These are phyloP conservation scores for Palythoa heliodiscus DNA, from an alignment of 92 coral and sea anemone species.

Conservation along the genomic window DNA sequence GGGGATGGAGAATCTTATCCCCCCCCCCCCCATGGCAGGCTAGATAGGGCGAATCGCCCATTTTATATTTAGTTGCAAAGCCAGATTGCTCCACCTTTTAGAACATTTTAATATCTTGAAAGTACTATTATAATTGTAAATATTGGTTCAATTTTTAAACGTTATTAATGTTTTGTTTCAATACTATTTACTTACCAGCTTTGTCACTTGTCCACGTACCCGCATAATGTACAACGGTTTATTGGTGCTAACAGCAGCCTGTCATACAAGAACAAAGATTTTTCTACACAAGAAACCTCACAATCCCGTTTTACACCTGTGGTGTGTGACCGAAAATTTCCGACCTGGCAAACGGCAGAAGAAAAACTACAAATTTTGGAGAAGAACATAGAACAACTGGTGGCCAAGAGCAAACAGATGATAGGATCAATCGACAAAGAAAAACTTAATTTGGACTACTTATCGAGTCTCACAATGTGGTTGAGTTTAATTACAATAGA, in stretches of 20 bases:
- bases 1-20: no score
- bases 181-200: background rate
- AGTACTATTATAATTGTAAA: background rate
- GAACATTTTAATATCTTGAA: no score
- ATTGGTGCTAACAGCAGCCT: background rate
- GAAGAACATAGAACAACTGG: background rate
- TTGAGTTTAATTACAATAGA: background rate
- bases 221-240: background rate
- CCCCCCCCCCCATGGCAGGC: no score
- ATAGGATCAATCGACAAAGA: background rate
- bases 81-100: no score
- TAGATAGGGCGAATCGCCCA: no score
- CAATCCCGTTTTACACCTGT: no score
- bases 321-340: background rate
- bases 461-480: background rate
- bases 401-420: background rate
- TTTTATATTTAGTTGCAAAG: no score
- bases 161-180: background rate
- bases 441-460: background rate
- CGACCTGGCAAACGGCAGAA: slow-evolving; percentile 9
- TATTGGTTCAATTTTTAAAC: background rate
- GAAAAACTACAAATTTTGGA: slow-evolving; percentile 10
- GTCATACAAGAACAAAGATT: background rate
- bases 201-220: background rate
- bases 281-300: background rate